Conservation (phyloP, 2,888 invertebrate genomes). For the Fabriciana adippe region DNA sequence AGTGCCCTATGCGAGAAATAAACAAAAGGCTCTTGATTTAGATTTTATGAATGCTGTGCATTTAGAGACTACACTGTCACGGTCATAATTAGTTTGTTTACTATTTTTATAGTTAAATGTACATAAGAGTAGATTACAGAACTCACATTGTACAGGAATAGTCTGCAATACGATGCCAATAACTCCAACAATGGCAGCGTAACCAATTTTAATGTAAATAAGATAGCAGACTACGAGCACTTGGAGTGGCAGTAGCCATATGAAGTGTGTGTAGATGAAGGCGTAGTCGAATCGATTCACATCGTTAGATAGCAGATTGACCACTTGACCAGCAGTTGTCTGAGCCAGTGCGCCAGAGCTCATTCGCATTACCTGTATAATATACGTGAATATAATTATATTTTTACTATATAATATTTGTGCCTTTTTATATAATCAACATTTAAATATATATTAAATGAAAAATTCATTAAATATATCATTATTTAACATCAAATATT, state of each 20-base stretch:
- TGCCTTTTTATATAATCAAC: background rate
- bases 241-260: slow-evolving; percentile 93
- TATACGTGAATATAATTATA: slow-evolving; percentile 1
- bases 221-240: slow-evolving; percentile 87
- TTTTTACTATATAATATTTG: background rate
- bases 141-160: slow-evolving; percentile 91
- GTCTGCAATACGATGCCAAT: slow-evolving; percentile 88
- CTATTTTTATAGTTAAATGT: no score
- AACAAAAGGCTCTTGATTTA: no score
- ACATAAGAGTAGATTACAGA: slow-evolving; percentile 1
- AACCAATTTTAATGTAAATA: slow-evolving; percentile 88
- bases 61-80: no score
- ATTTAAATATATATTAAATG: background rate
- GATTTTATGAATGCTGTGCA: no score
- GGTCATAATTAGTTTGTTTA: no score
- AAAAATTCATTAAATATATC: background rate
- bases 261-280: slow-evolving; percentile 90
- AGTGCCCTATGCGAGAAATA: no score
- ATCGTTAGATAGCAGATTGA: slow-evolving; percentile 96
- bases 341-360: slow-evolving; percentile 92
- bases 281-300: slow-evolving; percentile 95
- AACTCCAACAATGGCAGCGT: slow-evolving; percentile 89
- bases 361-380: slow-evolving; percentile 81
- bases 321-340: slow-evolving; percentile 94
- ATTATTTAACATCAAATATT: no score